phyloP scores from a whole-genome alignment of 2,797 vertebrate genomes.

The Coilia nasus region DNA sequence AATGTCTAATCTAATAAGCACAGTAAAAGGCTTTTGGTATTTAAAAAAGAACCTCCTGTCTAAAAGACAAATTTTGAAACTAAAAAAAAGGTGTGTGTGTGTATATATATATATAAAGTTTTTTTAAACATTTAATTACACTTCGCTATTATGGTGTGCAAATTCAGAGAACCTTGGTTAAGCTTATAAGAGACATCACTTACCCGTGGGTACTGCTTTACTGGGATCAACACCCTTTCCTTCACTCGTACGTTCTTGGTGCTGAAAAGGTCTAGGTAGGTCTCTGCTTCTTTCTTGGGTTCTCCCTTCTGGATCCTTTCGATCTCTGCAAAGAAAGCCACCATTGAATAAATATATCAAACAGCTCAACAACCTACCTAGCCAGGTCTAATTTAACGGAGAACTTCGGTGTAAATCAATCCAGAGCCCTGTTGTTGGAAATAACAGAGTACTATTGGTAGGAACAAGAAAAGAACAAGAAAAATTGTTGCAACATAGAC shows the following conservation, averaged over 20 bases:
- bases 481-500: no score
- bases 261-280: constrained; percentile 92
- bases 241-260: constrained; percentile 94
- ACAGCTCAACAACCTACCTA: neutral
- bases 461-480: no score
- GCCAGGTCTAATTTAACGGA: no score
- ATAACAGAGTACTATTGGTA: no score
- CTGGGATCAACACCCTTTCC: constrained; percentile 93
- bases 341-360: neutral
- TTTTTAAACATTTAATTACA: no score
- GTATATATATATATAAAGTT: no score
- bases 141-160: no score
- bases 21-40: neutral
- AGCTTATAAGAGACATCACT: constrained; percentile 43
- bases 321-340: constrained; percentile 79
- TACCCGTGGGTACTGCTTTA: constrained; percentile 94
- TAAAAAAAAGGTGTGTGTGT: neutral
- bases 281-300: constrained; percentile 87
- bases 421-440: no score
- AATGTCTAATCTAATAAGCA: neutral
- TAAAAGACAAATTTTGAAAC: no score
- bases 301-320: constrained; percentile 95
- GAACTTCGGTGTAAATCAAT: no score
- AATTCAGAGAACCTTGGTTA: no score
- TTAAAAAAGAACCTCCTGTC: no score